Percentiles rank a stretch among this genome's conserved stretches.
Conservation (phyloP, 1,140 invertebrate species). For the Drosophila novamexicana region DNA sequence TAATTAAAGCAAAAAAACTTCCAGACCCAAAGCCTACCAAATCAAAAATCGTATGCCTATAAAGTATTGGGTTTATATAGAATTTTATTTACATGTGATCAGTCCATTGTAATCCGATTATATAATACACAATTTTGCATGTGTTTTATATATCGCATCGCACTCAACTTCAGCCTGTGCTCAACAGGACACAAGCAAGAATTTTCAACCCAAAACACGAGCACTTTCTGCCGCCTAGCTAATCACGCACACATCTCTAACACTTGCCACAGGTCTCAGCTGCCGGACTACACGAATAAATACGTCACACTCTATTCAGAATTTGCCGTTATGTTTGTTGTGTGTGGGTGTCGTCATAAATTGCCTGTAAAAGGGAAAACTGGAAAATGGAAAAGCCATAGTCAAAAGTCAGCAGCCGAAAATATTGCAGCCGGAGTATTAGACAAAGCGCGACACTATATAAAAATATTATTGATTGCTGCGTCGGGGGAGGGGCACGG, state of each 20-base stretch:
- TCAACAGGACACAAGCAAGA: too few species aligned
- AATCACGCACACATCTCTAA: too few species aligned
- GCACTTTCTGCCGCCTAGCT: too few species aligned
- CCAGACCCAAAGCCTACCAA: not conserved
- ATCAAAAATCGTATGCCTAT: not conserved
- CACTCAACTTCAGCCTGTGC: too few species aligned
- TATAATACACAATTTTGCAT: too few species aligned
- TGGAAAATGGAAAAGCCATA: conserved; percentile 19
- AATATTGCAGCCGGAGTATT: conserved; percentile 39
- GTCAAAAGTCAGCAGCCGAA: conserved; percentile 42
- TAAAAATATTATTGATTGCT: conserved; percentile 57
- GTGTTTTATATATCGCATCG: too few species aligned
- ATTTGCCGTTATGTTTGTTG: conserved; percentile 15
- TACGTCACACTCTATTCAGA: not conserved
- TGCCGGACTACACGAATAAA: not conserved
- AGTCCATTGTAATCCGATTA: too few species aligned
- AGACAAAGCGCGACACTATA: conserved; percentile 53
- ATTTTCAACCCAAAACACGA: too few species aligned
- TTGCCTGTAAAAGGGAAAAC: conserved; percentile 9
- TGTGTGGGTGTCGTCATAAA: conserved; percentile 24
- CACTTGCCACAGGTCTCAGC: not conserved
- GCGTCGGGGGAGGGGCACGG: not conserved
- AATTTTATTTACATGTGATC: too few species aligned
- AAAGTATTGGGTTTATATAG: too few species aligned
- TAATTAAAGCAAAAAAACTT: too few species aligned